phyloP scores from a whole-genome alignment of 2,888 invertebrate species.

The Proisotoma minuta region DNA sequence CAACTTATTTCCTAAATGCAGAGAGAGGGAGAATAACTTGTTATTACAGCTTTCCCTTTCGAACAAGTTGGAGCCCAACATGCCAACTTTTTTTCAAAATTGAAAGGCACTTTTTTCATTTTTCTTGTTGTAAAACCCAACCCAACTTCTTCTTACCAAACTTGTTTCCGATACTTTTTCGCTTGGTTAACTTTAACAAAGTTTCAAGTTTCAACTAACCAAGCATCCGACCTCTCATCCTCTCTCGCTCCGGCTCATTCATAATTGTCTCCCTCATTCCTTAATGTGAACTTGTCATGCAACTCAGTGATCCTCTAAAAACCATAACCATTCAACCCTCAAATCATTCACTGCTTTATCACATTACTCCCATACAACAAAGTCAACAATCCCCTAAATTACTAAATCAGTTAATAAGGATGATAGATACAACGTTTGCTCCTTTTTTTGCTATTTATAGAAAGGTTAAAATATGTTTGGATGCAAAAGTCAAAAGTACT shows the following conservation, averaged over 20 bases:
- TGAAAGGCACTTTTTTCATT: constrained; percentile 8
- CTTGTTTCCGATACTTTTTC: constrained; percentile 11
- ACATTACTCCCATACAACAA: no score
- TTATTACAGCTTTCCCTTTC: constrained; percentile 1
- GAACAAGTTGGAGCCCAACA: neutral
- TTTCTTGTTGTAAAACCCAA: constrained; percentile 1
- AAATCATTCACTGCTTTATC: no score
- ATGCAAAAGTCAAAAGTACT: no score
- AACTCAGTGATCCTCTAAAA: neutral
- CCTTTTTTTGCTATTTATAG: no score
- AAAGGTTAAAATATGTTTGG: no score
- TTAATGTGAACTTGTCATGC: constrained; percentile 9
- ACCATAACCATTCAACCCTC: constrained; percentile 3
- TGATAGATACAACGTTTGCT: no score
- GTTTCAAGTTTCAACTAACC: constrained; percentile 2
- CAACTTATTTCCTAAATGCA: constrained; percentile 7
- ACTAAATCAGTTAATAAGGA: no score
- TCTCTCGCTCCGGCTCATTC: neutral
- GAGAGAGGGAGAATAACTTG: constrained; percentile 5
- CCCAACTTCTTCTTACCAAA: neutral
- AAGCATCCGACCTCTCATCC: neutral
- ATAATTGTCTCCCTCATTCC: constrained; percentile 8
- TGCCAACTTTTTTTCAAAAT: constrained; percentile 4
- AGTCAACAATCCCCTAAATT: no score
- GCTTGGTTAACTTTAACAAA: constrained; percentile 11